Base-by-base conservation (phyloP, 2,113 vertebrate genomes). In the Dolichallabes microphthalmus region DNA sequence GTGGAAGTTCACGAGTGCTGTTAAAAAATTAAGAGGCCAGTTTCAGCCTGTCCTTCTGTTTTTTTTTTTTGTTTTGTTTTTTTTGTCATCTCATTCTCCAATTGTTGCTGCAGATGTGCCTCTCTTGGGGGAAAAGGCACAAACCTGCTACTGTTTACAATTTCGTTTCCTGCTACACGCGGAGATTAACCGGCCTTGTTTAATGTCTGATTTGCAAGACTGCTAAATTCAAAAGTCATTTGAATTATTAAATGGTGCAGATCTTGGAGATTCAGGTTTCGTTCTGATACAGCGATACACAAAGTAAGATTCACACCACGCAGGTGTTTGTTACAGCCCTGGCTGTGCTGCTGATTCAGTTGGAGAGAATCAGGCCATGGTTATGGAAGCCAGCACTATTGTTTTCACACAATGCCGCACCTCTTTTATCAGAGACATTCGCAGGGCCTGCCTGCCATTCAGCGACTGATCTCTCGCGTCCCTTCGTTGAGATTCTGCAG, bases 251-350 rank as follows among this genome's bases (percentile, higher is more conserved):
- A 85, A 77, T 25, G 45, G 58, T 83, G 77, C 63, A 58, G 32
- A 82, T 82, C 71, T 86, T 68, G 19, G 61, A 57, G 82, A 86
- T 88, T 89, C 84, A 27, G n/a, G 66, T 87, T 87, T 87, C 88
- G n/a, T 69, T 86, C 79, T 66, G 85, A 73, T 82, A 52, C 50
- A 69, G 76, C 50, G 77, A 73, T 61, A 53, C 75, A 39, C 80
- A 39, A 63, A 81, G 53, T 77, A 66, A 20, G 64, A 74, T 86
- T 71, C 52, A 7, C 57, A 32, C 85, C 71, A 27, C 19, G 80
- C 86, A 89, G 88, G 86, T 89, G 88, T 87, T 83, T 60, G 35
- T 83, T 77, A 3, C 60, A 82, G 75, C 53, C 53, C 50, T 45
- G 58, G 35, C n/a, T 66, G 60, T 57, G 60, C 39, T 63, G 52